Percentiles rank a stretch among this genome's conserved stretches.
Evolutionary conservation across 2,888 invertebrate species (phyloP).

Genomic region (Abrostola triplasia): DNA sequence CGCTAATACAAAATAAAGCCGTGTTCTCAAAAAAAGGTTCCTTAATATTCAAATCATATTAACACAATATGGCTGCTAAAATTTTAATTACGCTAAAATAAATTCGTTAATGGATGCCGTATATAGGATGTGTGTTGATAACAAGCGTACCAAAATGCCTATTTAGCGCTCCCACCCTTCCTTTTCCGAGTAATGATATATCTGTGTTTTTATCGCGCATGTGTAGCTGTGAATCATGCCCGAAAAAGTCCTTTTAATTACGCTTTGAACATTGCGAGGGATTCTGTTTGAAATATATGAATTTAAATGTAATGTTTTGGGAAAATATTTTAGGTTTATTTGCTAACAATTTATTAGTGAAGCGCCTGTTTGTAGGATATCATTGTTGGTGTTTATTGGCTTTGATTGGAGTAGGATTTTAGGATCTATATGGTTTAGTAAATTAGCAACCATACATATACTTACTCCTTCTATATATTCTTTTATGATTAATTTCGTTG

Average conservation of each 20-base stretch:
- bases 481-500: no score
- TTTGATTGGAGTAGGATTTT: not conserved
- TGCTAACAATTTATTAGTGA: not conserved
- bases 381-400: not conserved
- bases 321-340: constrained; percentile 29
- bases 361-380: constrained; percentile 3
- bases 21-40: constrained; percentile 1
- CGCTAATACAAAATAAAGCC: not conserved
- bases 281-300: constrained; percentile 42
- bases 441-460: no score
- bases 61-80: constrained; percentile 9
- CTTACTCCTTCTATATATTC: no score
- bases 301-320: constrained; percentile 39
- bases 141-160: constrained; percentile 57
- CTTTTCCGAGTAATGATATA: constrained; percentile 58
- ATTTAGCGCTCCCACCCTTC: constrained; percentile 54
- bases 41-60: constrained; percentile 6
- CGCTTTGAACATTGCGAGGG: constrained; percentile 45
- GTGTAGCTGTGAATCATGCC: constrained; percentile 57
- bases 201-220: constrained; percentile 61
- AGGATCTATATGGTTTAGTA: no score
- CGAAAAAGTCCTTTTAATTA: constrained; percentile 57
- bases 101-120: constrained; percentile 47
- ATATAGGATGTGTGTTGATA: constrained; percentile 36
- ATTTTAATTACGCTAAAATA: constrained; percentile 52